Evolutionary conservation across 2,797 vertebrate species (phyloP).

Genomic region (Helostoma temminkii): DNA sequence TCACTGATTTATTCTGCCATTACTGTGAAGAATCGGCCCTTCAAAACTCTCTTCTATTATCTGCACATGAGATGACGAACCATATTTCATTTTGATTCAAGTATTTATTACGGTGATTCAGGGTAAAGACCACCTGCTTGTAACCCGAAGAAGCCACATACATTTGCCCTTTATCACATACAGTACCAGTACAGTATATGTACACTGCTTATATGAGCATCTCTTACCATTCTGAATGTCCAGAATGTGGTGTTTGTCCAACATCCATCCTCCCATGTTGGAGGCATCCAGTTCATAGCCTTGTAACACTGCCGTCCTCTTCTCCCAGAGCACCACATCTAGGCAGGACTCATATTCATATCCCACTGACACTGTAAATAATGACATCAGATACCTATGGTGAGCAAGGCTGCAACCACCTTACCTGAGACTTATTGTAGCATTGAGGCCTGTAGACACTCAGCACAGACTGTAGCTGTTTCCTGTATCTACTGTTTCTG

Average conservation of each 20-base stretch:
- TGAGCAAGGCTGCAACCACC: conserved; percentile 61
- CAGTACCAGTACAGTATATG: too few relatives aligned
- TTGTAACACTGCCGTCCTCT: conserved; percentile 92
- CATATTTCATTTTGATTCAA: conserved; percentile 84
- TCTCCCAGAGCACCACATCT: conserved; percentile 97
- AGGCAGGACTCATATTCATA: conserved; percentile 98
- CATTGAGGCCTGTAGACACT: conserved; percentile 62
- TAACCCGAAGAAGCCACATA: conserved; percentile 75
- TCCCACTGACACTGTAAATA: conserved; percentile 94
- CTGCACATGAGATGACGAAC: conserved; percentile 84
- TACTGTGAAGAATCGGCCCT: conserved; percentile 88
- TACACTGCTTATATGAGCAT: neutral
- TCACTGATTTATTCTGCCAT: conserved; percentile 90
- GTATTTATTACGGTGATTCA: conserved; percentile 84
- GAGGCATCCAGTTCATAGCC: conserved; percentile 96
- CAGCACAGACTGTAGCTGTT: conserved; percentile 27
- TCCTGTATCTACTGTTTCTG: conserved; percentile 34
- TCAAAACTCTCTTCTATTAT: conserved; percentile 87
- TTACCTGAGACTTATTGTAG: conserved; percentile 59
- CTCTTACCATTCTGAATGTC: conserved; percentile 94
- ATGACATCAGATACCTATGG: conserved; percentile 56
- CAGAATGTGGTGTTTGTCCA: conserved; percentile 95
- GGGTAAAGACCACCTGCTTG: conserved; percentile 74
- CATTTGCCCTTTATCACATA: conserved; percentile 48
- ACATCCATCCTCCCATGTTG: conserved; percentile 96